These are phyloP conservation scores for Serinus canaria DNA, from an alignment of 2,113 vertebrate genomes.

Conservation along the genomic window DNA sequence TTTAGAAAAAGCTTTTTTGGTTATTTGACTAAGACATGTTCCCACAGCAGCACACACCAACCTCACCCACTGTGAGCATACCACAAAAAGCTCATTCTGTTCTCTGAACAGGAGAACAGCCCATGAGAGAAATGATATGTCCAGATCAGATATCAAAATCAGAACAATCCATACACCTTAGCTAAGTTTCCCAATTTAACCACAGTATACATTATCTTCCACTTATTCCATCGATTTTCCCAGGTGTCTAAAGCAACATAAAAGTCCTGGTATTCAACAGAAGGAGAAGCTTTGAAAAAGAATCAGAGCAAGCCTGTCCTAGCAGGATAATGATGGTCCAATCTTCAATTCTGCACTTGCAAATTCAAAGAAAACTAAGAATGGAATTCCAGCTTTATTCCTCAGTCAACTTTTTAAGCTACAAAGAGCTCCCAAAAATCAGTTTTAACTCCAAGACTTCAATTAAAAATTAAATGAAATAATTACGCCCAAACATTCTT, in stretches of 20 bases:
- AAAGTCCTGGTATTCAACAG: neutral
- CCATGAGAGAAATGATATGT: neutral
- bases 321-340: neutral
- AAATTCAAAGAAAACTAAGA: neutral
- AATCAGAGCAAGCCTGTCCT: neutral
- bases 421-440: neutral
- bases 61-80: neutral
- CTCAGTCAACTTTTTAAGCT: neutral
- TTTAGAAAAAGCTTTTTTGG: neutral
- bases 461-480: neutral
- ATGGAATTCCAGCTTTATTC: neutral
- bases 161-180: neutral
- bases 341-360: neutral
- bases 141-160: neutral
- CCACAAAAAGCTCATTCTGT: neutral
- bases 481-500: neutral
- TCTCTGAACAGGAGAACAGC: neutral
- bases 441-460: neutral
- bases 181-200: slow-evolving; percentile 3
- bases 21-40: neutral
- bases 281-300: neutral
- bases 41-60: neutral
- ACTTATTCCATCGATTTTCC: neutral
- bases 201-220: neutral
- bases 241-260: neutral